Evolutionary conservation across 2,888 invertebrate species (phyloP).

Genomic region (Zygothrica quintamaculata): DNA sequence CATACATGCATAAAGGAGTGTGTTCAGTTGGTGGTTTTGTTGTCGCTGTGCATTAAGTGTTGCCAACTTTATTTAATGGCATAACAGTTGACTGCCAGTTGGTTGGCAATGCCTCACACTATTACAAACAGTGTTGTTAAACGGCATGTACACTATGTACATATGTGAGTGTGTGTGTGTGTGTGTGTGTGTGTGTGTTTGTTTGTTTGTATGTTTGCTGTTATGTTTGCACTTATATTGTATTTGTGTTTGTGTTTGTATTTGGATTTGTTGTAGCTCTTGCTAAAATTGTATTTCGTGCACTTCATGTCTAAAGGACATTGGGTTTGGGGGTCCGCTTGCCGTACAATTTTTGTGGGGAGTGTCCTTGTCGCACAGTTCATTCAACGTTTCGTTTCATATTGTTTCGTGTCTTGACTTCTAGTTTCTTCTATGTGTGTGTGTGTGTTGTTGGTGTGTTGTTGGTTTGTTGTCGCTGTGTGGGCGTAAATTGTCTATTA

Average conservation of each 20-base stretch:
- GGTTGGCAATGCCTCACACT: constrained; percentile 52
- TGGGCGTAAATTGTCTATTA: constrained; percentile 81
- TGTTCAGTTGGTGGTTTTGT: constrained; percentile 61
- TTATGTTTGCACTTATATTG: no score
- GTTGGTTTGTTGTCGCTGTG: constrained; percentile 36
- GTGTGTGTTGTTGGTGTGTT: constrained; percentile 18
- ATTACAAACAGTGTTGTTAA: constrained; percentile 58
- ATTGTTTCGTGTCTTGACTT: constrained; percentile 50
- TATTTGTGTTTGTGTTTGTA: constrained; percentile 13
- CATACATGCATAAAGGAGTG: neutral
- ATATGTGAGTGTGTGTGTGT: neutral
- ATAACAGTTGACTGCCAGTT: constrained; percentile 81
- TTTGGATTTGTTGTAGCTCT: constrained; percentile 48
- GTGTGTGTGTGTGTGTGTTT: constrained; percentile 21
- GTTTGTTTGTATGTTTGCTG: constrained; percentile 25
- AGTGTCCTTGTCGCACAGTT: constrained; percentile 52
- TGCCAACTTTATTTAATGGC: constrained; percentile 83
- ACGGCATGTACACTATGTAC: constrained; percentile 36
- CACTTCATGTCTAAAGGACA: constrained; percentile 42
- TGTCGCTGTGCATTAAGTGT: constrained; percentile 81
- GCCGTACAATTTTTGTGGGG: constrained; percentile 51
- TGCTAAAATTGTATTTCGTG: constrained; percentile 69
- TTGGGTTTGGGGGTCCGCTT: constrained; percentile 32
- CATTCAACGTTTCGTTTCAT: constrained; percentile 56
- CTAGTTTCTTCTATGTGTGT: constrained; percentile 21